A percentile compares a stretch with the other conserved stretches of the same genome.
Evolutionary conservation across 2,888 invertebrate genomes (phyloP).

Genomic region (Lepeophtheirus nordmannii): DNA sequence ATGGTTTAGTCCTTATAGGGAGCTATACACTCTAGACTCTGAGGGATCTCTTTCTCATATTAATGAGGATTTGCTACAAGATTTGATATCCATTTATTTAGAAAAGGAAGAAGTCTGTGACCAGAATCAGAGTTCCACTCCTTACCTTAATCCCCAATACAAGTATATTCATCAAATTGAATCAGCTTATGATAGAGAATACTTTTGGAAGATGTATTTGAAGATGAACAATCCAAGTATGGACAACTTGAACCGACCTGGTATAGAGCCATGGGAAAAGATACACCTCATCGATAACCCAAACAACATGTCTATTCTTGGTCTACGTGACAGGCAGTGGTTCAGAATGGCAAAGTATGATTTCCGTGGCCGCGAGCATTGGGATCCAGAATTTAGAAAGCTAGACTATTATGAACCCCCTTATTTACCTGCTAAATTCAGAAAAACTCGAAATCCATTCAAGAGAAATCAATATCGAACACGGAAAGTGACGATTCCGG

Average conservation of each 20-base stretch:
- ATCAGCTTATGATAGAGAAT: not conserved
- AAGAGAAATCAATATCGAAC: not conserved
- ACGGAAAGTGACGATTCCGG: constrained; percentile 4
- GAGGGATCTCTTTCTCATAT: not conserved
- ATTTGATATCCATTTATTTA: not conserved
- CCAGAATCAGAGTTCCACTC: not conserved
- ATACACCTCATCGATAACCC: constrained; percentile 17
- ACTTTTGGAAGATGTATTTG: not conserved
- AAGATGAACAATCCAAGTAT: not conserved
- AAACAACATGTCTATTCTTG: constrained; percentile 25
- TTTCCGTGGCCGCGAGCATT: constrained; percentile 8
- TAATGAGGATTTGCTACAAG: not conserved
- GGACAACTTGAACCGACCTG: not conserved
- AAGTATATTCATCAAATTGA: not conserved
- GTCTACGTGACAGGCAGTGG: constrained; percentile 6
- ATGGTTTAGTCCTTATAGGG: not conserved
- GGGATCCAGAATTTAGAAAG: constrained; percentile 19
- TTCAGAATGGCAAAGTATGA: constrained; percentile 19
- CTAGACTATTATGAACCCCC: constrained; percentile 16
- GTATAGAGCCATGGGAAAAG: constrained; percentile 5
- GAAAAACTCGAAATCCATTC: not conserved
- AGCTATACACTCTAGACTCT: not conserved
- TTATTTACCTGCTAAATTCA: not conserved
- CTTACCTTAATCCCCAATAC: not conserved
- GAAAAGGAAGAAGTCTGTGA: not conserved